phyloP scores from a whole-genome alignment of 2,113 vertebrate genomes.

The Struthidea cinerea region DNA sequence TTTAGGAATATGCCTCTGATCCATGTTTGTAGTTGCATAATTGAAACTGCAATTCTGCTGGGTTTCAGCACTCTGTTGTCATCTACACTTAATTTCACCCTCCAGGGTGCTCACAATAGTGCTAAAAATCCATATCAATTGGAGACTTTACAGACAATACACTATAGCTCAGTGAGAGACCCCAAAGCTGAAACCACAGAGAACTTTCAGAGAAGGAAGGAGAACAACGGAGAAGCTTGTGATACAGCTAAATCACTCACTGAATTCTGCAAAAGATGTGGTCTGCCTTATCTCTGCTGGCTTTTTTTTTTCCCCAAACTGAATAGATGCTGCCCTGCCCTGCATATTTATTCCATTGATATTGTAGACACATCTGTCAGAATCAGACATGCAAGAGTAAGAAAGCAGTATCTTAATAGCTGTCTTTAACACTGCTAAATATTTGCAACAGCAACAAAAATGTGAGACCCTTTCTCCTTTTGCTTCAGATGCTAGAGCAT shows the following conservation, averaged over 20 bases:
- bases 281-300: neutral
- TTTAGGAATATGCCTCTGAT: constrained; percentile 32
- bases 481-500: neutral
- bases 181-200: neutral
- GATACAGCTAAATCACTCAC: neutral
- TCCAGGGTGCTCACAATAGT: neutral
- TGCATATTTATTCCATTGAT: neutral
- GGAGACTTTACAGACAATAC: neutral
- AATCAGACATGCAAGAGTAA: neutral
- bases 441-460: neutral
- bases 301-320: neutral
- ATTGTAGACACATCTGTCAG: neutral
- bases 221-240: neutral
- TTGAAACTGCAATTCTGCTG: constrained; percentile 57
- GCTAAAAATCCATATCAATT: constrained; percentile 34
- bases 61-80: constrained; percentile 49
- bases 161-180: neutral
- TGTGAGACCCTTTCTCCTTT: neutral
- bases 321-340: neutral
- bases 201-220: neutral
- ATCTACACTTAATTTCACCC: constrained; percentile 44
- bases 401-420: neutral
- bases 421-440: neutral
- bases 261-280: neutral
- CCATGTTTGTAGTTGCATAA: constrained; percentile 24